Evolutionary conservation across 2,888 invertebrate species (phyloP).

Genomic region (Phragmatobia fuliginosa): DNA sequence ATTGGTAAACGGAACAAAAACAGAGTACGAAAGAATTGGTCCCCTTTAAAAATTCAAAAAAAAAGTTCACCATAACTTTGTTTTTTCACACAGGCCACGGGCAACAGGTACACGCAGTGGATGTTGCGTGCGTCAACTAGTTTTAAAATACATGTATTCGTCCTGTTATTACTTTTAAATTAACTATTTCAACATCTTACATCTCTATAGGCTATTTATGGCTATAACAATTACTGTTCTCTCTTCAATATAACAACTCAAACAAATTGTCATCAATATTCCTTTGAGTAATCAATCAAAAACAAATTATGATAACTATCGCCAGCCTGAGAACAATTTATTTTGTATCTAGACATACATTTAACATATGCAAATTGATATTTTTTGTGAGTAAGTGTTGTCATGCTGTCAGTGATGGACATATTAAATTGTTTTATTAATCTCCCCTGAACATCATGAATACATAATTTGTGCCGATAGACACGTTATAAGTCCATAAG

Average conservation of each 20-base stretch:
- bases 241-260: constrained; percentile 28
- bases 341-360: constrained; percentile 46
- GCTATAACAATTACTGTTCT: constrained; percentile 6
- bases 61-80: too few species aligned
- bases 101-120: too few species aligned
- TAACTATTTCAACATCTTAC: background rate
- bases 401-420: constrained; percentile 52
- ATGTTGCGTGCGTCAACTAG: too few species aligned
- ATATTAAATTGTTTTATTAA: constrained; percentile 52
- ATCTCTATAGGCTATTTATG: background rate
- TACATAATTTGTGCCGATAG: constrained; percentile 46
- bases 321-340: constrained; percentile 43
- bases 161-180: background rate
- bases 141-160: background rate
- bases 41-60: too few species aligned
- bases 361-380: constrained; percentile 53
- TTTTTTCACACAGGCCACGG: too few species aligned
- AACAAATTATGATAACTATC: constrained; percentile 51
- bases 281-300: constrained; percentile 53
- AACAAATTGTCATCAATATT: constrained; percentile 43
- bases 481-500: constrained; percentile 47
- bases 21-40: too few species aligned
- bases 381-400: constrained; percentile 46
- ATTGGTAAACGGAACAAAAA: too few species aligned
- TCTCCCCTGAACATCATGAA: constrained; percentile 53